phyloP scores from a whole-genome alignment of 2,888 invertebrate species.

The Cepaea hortensis region DNA sequence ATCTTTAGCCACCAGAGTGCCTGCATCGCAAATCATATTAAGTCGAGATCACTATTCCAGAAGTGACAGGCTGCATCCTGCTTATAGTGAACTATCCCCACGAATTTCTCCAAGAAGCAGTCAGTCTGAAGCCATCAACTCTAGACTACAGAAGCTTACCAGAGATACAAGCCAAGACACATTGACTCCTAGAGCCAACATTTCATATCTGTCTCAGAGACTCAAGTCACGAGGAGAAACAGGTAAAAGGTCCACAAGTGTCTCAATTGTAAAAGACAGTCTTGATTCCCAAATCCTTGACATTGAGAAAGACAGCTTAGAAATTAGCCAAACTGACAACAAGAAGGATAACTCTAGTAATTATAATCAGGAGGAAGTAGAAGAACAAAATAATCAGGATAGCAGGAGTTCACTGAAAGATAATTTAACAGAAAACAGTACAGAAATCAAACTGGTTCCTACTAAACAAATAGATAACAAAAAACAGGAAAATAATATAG shows the following conservation, averaged over 20 bases:
- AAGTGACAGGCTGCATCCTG: background rate
- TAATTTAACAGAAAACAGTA: background rate
- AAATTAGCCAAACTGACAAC: background rate
- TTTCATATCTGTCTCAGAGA: conserved; percentile 31
- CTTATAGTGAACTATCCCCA: conserved; percentile 10
- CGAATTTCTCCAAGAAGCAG: background rate
- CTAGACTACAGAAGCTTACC: conserved; percentile 11
- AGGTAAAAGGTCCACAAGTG: conserved; percentile 27
- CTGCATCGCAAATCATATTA: background rate
- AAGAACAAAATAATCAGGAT: background rate
- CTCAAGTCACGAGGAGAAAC: conserved; percentile 36
- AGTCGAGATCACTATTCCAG: background rate
- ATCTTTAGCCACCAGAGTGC: background rate
- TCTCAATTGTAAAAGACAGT: conserved; percentile 3
- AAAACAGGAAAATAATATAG: background rate
- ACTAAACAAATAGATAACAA: background rate
- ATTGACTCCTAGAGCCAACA: background rate
- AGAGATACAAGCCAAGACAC: conserved; percentile 18
- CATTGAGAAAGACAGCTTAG: conserved; percentile 45
- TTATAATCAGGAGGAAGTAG: background rate
- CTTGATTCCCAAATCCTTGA: conserved; percentile 33
- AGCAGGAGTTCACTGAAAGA: background rate
- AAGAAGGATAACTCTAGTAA: background rate
- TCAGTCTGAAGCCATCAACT: conserved; percentile 1
- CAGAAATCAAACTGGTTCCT: background rate